Evolutionary conservation across 2,888 invertebrate species (phyloP).

Genomic region (Ischnura elegans): DNA sequence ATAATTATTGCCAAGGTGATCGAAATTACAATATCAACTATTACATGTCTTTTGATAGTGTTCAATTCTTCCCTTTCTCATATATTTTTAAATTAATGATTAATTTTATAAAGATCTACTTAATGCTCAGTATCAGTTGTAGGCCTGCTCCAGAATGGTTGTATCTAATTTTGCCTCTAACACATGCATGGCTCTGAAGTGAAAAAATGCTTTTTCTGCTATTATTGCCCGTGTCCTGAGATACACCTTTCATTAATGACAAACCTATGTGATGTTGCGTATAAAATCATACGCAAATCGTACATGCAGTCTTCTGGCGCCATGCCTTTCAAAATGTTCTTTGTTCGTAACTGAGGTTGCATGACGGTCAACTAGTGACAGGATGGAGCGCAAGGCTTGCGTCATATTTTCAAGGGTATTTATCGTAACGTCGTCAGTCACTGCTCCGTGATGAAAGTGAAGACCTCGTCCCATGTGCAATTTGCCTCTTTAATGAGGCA

Average conservation of each 20-base stretch:
- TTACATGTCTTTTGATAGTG: too few relatives aligned
- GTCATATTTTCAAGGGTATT: neutral
- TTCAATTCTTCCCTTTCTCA: too few relatives aligned
- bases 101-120: too few relatives aligned
- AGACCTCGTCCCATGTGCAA: neutral
- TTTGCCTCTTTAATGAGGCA: neutral
- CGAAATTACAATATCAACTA: too few relatives aligned
- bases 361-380: constrained; percentile 6
- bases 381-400: neutral
- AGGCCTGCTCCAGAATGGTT: too few relatives aligned
- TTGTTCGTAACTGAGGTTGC: neutral
- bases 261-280: neutral
- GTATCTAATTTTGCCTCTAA: too few relatives aligned
- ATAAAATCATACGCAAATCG: neutral
- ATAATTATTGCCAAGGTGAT: too few relatives aligned
- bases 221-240: neutral
- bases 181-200: too few relatives aligned
- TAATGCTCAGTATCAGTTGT: too few relatives aligned
- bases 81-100: too few relatives aligned
- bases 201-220: neutral
- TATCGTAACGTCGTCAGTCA: constrained; percentile 17
- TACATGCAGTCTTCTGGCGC: neutral
- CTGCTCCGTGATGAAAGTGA: neutral
- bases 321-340: neutral
- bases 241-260: neutral